These are phyloP conservation scores for Lerema accius DNA, from an alignment of 1,140 invertebrate species.

Conservation along the genomic window DNA sequence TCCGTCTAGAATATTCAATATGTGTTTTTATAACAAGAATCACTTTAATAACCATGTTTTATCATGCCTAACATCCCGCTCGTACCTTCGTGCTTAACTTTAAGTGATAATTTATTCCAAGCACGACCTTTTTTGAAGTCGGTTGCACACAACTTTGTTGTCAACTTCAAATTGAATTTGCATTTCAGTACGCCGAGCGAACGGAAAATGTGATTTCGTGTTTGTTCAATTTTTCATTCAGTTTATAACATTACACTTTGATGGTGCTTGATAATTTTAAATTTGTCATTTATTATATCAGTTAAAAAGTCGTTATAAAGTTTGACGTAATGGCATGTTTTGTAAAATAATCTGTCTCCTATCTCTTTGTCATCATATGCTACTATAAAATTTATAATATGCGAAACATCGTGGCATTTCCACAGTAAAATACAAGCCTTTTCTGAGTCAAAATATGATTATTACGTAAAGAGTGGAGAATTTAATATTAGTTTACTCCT, in stretches of 20 bases:
- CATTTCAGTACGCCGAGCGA: background rate
- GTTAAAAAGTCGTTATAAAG: no score
- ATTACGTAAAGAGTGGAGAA: no score
- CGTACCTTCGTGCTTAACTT: background rate
- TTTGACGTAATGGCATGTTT: no score
- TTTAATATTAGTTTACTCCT: background rate
- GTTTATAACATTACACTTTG: background rate
- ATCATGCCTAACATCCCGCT: background rate
- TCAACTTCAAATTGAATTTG: conserved; percentile 4
- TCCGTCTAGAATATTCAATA: background rate
- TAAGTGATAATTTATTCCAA: background rate
- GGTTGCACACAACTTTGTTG: conserved; percentile 1
- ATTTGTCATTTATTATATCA: no score
- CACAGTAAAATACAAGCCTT: no score
- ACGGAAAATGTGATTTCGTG: conserved; percentile 2
- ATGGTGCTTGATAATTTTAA: background rate
- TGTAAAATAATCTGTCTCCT: no score
- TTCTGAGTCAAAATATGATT: no score
- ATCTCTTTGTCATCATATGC: no score
- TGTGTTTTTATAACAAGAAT: background rate
- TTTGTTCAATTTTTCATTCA: background rate
- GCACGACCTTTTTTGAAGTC: conserved; percentile 2
- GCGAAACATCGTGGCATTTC: no score
- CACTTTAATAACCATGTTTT: background rate
- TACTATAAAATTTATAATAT: no score